Percentiles rank a stretch among this genome's conserved stretches.
phyloP scores from a whole-genome alignment of 2,888 invertebrate species.

The Habroteleia sp. region DNA sequence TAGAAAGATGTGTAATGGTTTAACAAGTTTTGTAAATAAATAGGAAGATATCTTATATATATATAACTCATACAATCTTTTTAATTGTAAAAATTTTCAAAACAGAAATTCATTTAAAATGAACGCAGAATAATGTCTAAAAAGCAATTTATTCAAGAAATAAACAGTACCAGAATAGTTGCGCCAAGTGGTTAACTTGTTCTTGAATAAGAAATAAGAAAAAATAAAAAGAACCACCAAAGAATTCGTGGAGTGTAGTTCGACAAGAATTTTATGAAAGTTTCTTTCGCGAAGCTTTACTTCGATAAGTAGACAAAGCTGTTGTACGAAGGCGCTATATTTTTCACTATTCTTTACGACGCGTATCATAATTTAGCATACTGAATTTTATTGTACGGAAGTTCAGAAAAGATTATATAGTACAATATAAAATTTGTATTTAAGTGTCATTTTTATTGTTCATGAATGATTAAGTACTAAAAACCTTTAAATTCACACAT shows the following conservation, averaged over 20 bases:
- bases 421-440: background rate
- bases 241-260: constrained; percentile 49
- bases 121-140: constrained; percentile 12
- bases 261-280: constrained; percentile 56
- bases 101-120: too few relatives aligned
- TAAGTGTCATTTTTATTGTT: constrained; percentile 4
- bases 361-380: constrained; percentile 57
- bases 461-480: constrained; percentile 10
- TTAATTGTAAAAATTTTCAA: too few relatives aligned
- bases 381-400: constrained; percentile 52
- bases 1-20: too few relatives aligned
- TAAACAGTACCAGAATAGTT: constrained; percentile 29
- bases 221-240: constrained; percentile 16
- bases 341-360: constrained; percentile 39
- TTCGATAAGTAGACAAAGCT: constrained; percentile 56
- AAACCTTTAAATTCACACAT: too few relatives aligned
- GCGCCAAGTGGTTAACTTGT: constrained; percentile 34
- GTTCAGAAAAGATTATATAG: constrained; percentile 33
- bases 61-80: too few relatives aligned
- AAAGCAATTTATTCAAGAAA: constrained; percentile 34
- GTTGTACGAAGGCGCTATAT: constrained; percentile 42
- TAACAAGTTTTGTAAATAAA: too few relatives aligned
- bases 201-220: constrained; percentile 5
- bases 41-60: too few relatives aligned
- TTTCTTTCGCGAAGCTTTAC: constrained; percentile 30